These are phyloP conservation scores for Phragmatobia fuliginosa DNA, from an alignment of 2,888 invertebrate genomes.

Conservation along the genomic window DNA sequence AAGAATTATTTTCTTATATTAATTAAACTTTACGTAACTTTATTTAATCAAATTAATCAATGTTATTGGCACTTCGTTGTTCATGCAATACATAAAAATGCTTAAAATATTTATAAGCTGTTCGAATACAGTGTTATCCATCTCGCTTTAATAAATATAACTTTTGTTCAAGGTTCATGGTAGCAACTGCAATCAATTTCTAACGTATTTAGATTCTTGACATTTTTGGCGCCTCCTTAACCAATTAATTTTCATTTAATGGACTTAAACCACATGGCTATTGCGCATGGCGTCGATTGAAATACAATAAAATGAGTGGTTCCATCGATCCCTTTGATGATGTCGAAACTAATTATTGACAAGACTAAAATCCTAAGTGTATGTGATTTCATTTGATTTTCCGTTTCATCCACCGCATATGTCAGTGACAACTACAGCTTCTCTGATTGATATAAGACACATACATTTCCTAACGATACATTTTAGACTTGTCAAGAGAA, in stretches of 20 bases:
- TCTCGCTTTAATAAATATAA: neutral
- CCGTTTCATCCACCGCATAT: slow-evolving; percentile 48
- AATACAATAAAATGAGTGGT: slow-evolving; percentile 15
- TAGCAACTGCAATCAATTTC: neutral
- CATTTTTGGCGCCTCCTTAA: neutral
- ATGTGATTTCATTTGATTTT: slow-evolving; percentile 44
- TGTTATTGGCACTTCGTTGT: neutral
- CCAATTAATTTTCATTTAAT: slow-evolving; percentile 22
- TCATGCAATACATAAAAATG: too few relatives aligned
- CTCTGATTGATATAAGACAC: slow-evolving; percentile 53
- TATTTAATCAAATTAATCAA: too few relatives aligned
- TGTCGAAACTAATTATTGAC: slow-evolving; percentile 40
- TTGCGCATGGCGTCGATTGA: slow-evolving; percentile 26
- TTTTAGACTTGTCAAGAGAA: slow-evolving; percentile 52
- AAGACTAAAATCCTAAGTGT: slow-evolving; percentile 25
- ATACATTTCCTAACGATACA: slow-evolving; percentile 41
- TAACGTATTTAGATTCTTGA: neutral
- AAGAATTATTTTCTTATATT: neutral
- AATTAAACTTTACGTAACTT: neutral
- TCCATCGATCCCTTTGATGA: slow-evolving; percentile 45
- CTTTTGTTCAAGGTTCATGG: neutral
- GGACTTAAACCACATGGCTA: slow-evolving; percentile 36
- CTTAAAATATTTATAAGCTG: neutral
- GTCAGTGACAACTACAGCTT: slow-evolving; percentile 57
- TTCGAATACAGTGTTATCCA: neutral